Evolutionary conservation across 1,140 invertebrate species (phyloP).

Genomic region (Atopsyche davidsoni): DNA sequence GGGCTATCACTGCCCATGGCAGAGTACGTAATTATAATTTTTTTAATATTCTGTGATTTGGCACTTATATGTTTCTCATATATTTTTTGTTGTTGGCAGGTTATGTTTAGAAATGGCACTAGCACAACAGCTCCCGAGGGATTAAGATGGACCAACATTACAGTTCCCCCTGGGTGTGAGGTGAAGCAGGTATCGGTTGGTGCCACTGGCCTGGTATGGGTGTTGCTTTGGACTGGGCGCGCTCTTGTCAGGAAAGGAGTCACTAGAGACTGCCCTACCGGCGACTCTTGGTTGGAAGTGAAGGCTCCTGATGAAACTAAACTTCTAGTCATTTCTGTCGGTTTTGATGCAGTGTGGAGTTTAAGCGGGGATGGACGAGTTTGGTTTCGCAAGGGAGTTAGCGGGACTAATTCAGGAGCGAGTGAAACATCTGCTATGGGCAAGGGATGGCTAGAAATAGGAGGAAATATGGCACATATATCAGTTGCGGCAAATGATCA

Average conservation of each 20-base stretch:
- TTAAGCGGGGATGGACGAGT: constrained; percentile 75
- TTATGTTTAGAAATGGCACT: constrained; percentile 79
- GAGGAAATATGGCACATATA: constrained; percentile 73
- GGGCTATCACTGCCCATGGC: constrained; percentile 86
- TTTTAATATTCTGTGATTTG: too few species aligned
- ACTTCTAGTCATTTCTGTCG: constrained; percentile 74
- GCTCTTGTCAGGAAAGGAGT: constrained; percentile 73
- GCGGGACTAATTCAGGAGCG: constrained; percentile 60
- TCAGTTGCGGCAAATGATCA: constrained; percentile 85
- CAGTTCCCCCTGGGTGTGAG: constrained; percentile 68
- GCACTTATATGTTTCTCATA: constrained; percentile 12
- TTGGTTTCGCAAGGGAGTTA: constrained; percentile 85
- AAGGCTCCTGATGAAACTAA: constrained; percentile 60
- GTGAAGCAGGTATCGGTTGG: constrained; percentile 79
- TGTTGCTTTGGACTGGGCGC: constrained; percentile 72
- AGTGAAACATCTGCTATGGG: constrained; percentile 68
- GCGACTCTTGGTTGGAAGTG: constrained; percentile 75
- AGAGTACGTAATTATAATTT: constrained; percentile 54
- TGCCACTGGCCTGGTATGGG: constrained; percentile 78
- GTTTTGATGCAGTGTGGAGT: constrained; percentile 81
- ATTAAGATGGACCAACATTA: constrained; percentile 69
- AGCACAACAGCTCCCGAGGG: constrained; percentile 78
- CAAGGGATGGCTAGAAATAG: constrained; percentile 78
- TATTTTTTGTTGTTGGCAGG: constrained; percentile 40
- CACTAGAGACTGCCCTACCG: constrained; percentile 64